Evolutionary conservation across 2,113 vertebrate species (phyloP), one percentile per base, ranked within the genome.

Genomic region (Orientallactaga bullata): DNA sequence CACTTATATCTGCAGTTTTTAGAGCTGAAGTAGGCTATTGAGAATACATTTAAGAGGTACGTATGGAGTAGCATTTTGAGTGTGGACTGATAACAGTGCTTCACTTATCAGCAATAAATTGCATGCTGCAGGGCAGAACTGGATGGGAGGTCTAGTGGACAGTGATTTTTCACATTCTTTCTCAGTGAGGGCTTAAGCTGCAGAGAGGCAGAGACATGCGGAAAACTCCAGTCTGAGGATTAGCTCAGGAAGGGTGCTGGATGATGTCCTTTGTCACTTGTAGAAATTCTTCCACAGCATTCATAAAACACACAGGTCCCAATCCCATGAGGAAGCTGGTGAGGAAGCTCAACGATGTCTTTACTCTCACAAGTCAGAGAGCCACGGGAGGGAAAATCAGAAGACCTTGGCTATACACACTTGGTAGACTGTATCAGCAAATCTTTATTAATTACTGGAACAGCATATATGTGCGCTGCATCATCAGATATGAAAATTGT

Each of bases 11-110:
- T 79, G 81, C 55, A 85, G 39, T 93, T 94, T 93, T 69, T 82
- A 85, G 86, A 92, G 79, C 88, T 93, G 88, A 97, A 96, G 94
- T 94, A 74, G 95, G 74, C 82, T 92, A 93, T 93, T 77, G 85
- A 94, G 88, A 93, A 95, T 85, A 61, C n/a, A 24, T 95, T 96
- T 96, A 77, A 93, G 94, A 65, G 93, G 63, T n/a, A 88, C 94
- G 90, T 63, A 82, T 79, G 74, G 90, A 92, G 90, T 76, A 85
- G 93, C 79, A 86, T 93, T 93, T 88, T 92, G 95, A 97, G 93
- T 90, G 74, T 79, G 82, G 90, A 69, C 85, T 90, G 93, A 94
- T 96, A 95, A 95, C 82, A n/a, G 84, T 24, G n/a, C n/a, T 83
- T 91, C 72, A 93, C 86, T 93, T 95, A 86, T 65, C 85, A 78